Conservation (phyloP, 2,113 vertebrate species). For the Maccullochella peelii region DNA sequence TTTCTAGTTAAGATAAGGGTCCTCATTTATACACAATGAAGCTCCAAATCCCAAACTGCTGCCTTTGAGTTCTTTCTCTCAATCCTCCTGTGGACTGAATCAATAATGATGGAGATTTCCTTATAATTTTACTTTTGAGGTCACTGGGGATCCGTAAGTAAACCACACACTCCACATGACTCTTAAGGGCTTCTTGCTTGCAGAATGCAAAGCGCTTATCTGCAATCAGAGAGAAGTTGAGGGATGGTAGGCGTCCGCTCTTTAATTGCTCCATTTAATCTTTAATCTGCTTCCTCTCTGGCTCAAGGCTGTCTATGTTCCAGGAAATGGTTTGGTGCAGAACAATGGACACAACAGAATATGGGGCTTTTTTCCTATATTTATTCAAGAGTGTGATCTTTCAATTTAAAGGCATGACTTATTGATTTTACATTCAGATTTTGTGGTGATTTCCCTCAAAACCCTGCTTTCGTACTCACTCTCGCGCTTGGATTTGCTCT, state of each 20-base stretch:
- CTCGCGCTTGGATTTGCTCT: too few relatives aligned
- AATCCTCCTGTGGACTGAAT: constrained; percentile 11
- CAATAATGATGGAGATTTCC: background rate
- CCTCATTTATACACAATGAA: constrained; percentile 20
- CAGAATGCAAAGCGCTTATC: constrained; percentile 40
- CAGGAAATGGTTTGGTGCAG: constrained; percentile 58
- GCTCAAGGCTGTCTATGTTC: constrained; percentile 37
- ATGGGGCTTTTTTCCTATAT: too few relatives aligned
- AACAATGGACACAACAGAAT: constrained; percentile 17
- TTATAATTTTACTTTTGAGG: background rate
- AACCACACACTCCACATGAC: constrained; percentile 22
- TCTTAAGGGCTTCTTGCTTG: constrained; percentile 20
- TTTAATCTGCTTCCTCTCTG: constrained; percentile 58
- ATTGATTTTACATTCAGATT: too few relatives aligned
- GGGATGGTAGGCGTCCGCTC: constrained; percentile 11
- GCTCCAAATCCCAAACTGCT: constrained; percentile 27
- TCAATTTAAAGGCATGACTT: too few relatives aligned
- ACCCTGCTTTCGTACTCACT: too few relatives aligned
- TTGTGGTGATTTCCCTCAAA: too few relatives aligned
- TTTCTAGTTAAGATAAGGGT: constrained; percentile 38
- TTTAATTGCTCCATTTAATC: constrained; percentile 69
- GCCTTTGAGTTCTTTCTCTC: constrained; percentile 20
- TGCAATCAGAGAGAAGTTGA: constrained; percentile 47
- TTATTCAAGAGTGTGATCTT: too few relatives aligned
- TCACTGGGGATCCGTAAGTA: background rate